These are phyloP conservation scores for Myiotriccus ornatus DNA, from an alignment of 2,797 vertebrate species.

Conservation along the genomic window DNA sequence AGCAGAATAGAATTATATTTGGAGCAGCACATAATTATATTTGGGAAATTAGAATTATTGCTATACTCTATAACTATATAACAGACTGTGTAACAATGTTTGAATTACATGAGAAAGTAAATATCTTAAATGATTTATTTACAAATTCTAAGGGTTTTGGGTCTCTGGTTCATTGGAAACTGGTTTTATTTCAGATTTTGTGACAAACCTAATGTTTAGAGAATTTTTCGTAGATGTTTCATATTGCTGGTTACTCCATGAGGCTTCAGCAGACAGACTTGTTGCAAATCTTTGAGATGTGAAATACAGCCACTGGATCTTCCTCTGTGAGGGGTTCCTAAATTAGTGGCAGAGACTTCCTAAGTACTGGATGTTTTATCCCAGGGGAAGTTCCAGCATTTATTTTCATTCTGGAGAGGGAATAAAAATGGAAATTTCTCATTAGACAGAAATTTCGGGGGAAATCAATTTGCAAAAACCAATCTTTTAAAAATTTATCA, in stretches of 20 bases:
- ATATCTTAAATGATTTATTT: not conserved
- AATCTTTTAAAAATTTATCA: not conserved
- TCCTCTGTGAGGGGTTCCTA: not conserved
- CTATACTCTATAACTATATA: not conserved
- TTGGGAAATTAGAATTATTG: not conserved
- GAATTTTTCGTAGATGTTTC: not conserved
- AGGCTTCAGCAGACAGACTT: not conserved
- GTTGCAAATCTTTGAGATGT: not conserved
- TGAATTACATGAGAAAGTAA: not conserved
- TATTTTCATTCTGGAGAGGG: not conserved
- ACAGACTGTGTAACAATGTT: not conserved
- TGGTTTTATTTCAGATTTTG: not conserved
- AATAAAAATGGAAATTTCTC: not conserved
- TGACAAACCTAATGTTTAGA: not conserved
- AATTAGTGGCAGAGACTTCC: not conserved
- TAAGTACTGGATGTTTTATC: not conserved
- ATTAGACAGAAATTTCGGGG: not conserved
- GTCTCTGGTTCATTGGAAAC: not conserved
- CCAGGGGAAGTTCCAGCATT: not conserved
- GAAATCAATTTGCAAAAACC: not conserved
- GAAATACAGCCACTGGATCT: not conserved
- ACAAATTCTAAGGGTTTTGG: not conserved
- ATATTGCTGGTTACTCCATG: not conserved
- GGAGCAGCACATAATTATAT: not conserved
- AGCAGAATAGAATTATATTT: not conserved